These are phyloP conservation scores for Cyanistes caeruleus DNA, from an alignment of 2,113 vertebrate species.

Conservation along the genomic window DNA sequence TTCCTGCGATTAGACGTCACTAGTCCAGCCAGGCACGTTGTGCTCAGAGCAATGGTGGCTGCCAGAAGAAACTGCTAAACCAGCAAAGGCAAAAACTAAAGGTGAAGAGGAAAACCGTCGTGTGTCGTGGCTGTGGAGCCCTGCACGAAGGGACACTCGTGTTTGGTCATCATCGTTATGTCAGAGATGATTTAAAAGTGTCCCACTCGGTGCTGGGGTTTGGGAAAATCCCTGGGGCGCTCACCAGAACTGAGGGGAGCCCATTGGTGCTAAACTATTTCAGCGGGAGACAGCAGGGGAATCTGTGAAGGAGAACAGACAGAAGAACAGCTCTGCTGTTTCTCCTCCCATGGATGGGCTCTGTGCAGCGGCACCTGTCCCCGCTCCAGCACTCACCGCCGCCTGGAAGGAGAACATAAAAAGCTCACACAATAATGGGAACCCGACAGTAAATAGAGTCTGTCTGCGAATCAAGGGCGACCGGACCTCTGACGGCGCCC, in stretches of 20 bases:
- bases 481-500: neutral
- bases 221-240: neutral
- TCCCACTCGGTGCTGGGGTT: neutral
- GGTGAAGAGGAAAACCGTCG: neutral
- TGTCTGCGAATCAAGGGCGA: neutral
- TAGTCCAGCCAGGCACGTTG: accelerated
- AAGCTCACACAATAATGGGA: neutral
- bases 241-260: neutral
- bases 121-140: neutral
- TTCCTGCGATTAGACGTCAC: neutral
- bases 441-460: accelerated
- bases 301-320: neutral
- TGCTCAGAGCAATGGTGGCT: neutral
- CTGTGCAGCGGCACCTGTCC: accelerated
- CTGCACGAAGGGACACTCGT: neutral
- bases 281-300: neutral
- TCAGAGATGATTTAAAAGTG: neutral
- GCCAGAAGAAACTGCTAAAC: neutral
- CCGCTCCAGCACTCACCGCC: neutral
- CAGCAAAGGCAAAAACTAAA: neutral
- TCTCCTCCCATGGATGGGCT: neutral
- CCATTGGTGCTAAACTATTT: neutral
- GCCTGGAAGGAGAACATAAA: neutral
- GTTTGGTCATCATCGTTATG: neutral
- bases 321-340: neutral